A percentile compares a stretch with the other conserved stretches of the same genome.
Evolutionary conservation across 2,113 vertebrate species (phyloP).

Genomic region (Cheirogaleus medius): DNA sequence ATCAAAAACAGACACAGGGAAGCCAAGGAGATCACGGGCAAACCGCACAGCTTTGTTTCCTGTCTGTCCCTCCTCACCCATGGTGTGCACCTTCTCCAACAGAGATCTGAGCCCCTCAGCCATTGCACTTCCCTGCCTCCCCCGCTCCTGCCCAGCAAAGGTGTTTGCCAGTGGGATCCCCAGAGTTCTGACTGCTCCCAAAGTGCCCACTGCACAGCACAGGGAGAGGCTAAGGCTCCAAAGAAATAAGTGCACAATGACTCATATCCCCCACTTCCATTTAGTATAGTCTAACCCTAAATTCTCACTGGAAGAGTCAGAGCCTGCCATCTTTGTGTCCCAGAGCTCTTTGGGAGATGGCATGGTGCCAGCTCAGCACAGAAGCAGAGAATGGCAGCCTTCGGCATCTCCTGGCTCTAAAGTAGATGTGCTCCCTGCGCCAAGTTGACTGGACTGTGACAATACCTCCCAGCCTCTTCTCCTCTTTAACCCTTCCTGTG

Average conservation of each 20-base stretch:
- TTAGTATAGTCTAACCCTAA: neutral
- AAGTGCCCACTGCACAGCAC: neutral
- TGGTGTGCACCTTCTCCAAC: neutral
- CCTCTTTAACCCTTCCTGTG: neutral
- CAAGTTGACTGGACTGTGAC: neutral
- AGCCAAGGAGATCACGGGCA: neutral
- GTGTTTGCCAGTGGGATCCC: neutral
- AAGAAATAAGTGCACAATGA: neutral
- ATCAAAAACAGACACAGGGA: neutral
- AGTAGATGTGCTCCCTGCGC: neutral
- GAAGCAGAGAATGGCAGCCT: neutral
- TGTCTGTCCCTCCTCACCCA: neutral
- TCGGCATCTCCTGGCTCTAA: neutral
- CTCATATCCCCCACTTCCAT: neutral
- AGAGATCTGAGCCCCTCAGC: neutral
- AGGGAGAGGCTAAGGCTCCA: neutral
- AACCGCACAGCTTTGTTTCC: neutral
- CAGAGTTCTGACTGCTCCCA: neutral
- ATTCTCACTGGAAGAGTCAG: neutral
- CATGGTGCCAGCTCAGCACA: neutral
- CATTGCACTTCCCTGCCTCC: too few relatives aligned
- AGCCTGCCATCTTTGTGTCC: neutral
- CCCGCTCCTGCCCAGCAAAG: neutral
- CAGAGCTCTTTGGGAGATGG: neutral
- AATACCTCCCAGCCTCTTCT: neutral